Evolutionary conservation across 2,113 vertebrate species (phyloP), one percentile per base, ranked within the genome.

Genomic region (Dasyornis broadbenti): DNA sequence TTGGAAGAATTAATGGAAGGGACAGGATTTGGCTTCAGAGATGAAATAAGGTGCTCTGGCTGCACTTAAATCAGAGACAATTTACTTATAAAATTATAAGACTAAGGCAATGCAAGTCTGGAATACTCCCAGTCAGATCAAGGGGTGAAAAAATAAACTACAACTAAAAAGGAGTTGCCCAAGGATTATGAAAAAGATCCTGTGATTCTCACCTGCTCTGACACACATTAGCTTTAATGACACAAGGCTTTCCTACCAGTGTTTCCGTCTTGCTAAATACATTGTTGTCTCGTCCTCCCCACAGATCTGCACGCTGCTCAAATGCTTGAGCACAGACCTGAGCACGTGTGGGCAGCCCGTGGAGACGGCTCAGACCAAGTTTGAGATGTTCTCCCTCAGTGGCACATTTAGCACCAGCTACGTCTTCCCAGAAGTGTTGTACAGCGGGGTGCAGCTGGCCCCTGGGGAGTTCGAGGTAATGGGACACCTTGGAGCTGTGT

Each of bases 381-480:
- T 98, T 96, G 92, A 97, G 17, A 94, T 63, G 54, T 97, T 98
- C 86, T 98, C 97, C 50, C 97, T 98, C 82, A 98, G 98, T 2
- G 98, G 98, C 66, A 98, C 97, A 0, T 98, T 98, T 69, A 88
- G 92, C 44, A 97, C 98, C 26, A 95, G 57, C 45, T 96, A 97
- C 0, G 95, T 98, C 63, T 98, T 98, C 47, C 98, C 98, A 13
- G 98, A 98, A 82, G 97, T 98, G 45, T 35, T 98, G 94, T 93
- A 98, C 83, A 98, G 97, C 1, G 94, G 90, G 7, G 72, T 96
- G 80, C 90, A 95, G n/a, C 95, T 98, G 78, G 98, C 97, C 20
- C 95, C 97, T 2, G 87, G 95, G 54, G 96, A 97, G 66, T 98
- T 98, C 14, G 69, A 98, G 98, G 98, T 98, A 96, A 69, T n/a